Base-by-base conservation (phyloP, 2,113 vertebrate genomes). In the Petaurus breviceps region DNA sequence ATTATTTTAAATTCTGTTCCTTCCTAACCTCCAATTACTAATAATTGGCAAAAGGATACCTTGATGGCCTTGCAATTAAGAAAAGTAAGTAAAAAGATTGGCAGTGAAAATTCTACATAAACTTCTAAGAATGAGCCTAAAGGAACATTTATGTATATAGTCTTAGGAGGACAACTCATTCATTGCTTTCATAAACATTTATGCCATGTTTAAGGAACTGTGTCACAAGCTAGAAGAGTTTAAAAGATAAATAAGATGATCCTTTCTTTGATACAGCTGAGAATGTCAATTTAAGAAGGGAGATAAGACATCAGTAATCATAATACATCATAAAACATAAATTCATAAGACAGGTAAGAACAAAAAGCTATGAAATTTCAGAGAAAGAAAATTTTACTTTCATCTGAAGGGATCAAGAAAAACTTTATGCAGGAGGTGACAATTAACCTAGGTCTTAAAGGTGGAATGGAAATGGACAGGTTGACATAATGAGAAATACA, bases 1-100 rank as follows among this genome's bases (percentile, higher is more conserved):
- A 91, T 54, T 50, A 77, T 51, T 89, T 92, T 93, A 91, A n/a
- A 47, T 51, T 91, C 1, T 19, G 22, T 22, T 57, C 92, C 24
- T 84, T 92, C 7, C n/a, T 91, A 51, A 93, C 52, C 91, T 95
- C 50, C 92, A 94, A 68, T 49, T 91, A 84, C 19, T 43, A 96
- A 84, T 51, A 94, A 61, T 84, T 93, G 22, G 2, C 89, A 31
- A 57, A 92, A 96, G 47, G 49, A 96, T 93, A 50, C 8, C 8
- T 8, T 46, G 50, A 14, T n/a, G 11, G 57, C 61, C 52, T 94
- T 49, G 46, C 8, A 92, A 47, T 89, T 43, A 43, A 43, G 2
- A 84, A 84, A 84, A 84, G 68, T 43, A 84, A 43, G 5, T 84
- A 84, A 84, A 84, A 84, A 84, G n/a, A 22, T 7, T 43, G 43